phyloP scores from a whole-genome alignment of 2,113 vertebrate genomes.

The Ceyx margarethae region DNA sequence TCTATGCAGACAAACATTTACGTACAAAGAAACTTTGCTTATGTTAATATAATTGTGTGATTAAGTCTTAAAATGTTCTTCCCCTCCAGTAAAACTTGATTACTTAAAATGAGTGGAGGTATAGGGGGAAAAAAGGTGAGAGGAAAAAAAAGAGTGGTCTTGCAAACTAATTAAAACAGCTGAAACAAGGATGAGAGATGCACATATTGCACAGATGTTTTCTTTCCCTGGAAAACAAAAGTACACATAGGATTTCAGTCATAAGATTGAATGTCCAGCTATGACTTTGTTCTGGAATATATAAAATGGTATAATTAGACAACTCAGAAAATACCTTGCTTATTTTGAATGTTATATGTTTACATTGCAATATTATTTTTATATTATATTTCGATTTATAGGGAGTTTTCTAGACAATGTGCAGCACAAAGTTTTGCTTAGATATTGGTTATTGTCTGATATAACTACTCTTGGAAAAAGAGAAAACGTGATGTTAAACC shows the following conservation, averaged over 20 bases:
- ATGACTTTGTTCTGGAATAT: not conserved
- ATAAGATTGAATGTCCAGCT: not conserved
- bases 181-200: not conserved
- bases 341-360: not conserved
- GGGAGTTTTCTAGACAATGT: not conserved
- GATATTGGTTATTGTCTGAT: not conserved
- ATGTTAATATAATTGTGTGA: not conserved
- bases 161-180: not conserved
- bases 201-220: not conserved
- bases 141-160: not conserved
- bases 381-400: not conserved
- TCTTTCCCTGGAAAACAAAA: not conserved
- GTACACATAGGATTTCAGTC: not conserved
- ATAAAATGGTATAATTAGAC: not conserved
- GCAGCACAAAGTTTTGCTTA: not conserved
- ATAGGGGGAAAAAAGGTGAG: fast-evolving
- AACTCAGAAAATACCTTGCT: not conserved
- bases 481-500: not conserved
- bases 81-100: not conserved
- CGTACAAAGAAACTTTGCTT: not conserved
- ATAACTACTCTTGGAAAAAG: not conserved
- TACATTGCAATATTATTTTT: not conserved
- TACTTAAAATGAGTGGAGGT: not conserved
- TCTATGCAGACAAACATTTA: not conserved
- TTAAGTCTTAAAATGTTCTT: not conserved